Conservation (phyloP, 2,113 vertebrate genomes). For the Elephas maximus region DNA sequence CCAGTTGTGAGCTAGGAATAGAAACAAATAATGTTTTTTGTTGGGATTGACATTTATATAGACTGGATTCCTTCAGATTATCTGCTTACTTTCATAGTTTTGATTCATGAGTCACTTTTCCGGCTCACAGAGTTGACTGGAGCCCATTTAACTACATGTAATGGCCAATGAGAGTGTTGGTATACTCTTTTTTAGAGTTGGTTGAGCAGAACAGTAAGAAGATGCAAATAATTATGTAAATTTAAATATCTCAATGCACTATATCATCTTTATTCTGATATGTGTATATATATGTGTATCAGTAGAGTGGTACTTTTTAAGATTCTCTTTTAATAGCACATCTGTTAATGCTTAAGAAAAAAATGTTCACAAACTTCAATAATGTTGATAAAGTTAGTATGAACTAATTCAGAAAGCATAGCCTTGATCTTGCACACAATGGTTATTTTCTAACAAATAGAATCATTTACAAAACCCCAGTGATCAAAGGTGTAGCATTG, state of each 20-base stretch:
- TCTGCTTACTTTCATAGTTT: background rate
- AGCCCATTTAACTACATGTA: background rate
- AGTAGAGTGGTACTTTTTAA: background rate
- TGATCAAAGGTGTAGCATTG: background rate
- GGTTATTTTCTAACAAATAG: background rate
- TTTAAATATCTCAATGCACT: background rate
- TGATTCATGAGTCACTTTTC: background rate
- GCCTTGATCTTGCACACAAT: background rate
- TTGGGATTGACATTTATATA: background rate
- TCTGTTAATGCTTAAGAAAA: background rate
- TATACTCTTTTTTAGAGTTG: background rate
- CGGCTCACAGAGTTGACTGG: background rate
- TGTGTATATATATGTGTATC: too few species aligned
- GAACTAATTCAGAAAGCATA: background rate
- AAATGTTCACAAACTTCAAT: constrained; percentile 28
- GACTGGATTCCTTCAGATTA: background rate
- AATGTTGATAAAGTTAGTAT: background rate
- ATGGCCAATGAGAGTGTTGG: background rate
- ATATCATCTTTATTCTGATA: background rate
- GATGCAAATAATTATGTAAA: background rate
- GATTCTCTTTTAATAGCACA: background rate
- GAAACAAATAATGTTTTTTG: background rate
- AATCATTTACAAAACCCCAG: background rate
- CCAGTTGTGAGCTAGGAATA: background rate
- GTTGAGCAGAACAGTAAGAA: background rate